Conservation (phyloP, 2,113 vertebrate species). For the Scomber japonicus region DNA sequence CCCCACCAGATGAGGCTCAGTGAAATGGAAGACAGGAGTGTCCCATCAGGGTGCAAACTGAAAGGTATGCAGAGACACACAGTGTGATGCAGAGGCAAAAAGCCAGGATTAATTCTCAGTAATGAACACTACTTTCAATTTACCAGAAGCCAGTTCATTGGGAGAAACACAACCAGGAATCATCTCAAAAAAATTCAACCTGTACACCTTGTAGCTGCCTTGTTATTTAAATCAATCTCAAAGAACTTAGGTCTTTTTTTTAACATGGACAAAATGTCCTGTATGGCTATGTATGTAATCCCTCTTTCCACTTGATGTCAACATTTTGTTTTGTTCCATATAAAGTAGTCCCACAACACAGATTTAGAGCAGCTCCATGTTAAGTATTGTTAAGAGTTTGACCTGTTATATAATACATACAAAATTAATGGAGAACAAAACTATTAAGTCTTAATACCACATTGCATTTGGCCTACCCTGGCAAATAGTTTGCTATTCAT, state of each 20-base stretch:
- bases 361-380: constrained; percentile 26
- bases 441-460: constrained; percentile 12
- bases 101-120: not conserved
- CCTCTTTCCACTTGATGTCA: constrained; percentile 1
- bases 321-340: constrained; percentile 11
- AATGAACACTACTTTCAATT: not conserved
- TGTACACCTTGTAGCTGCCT: not conserved
- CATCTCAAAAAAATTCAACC: not conserved
- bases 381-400: constrained; percentile 39
- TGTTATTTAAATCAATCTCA: not conserved
- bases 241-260: not conserved
- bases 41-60: constrained; percentile 25
- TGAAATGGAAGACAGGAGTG: constrained; percentile 42
- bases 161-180: not conserved
- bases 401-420: constrained; percentile 31
- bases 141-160: not conserved
- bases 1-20: constrained; percentile 54
- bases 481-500: constrained; percentile 14
- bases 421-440: constrained; percentile 39
- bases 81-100: constrained; percentile 1
- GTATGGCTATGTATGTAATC: not conserved
- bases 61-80: constrained; percentile 4
- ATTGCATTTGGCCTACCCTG: constrained; percentile 7
- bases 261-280: not conserved
- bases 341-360: constrained; percentile 17